Base-by-base conservation (phyloP, 2,888 invertebrate genomes). In the Melieria crassipennis region DNA sequence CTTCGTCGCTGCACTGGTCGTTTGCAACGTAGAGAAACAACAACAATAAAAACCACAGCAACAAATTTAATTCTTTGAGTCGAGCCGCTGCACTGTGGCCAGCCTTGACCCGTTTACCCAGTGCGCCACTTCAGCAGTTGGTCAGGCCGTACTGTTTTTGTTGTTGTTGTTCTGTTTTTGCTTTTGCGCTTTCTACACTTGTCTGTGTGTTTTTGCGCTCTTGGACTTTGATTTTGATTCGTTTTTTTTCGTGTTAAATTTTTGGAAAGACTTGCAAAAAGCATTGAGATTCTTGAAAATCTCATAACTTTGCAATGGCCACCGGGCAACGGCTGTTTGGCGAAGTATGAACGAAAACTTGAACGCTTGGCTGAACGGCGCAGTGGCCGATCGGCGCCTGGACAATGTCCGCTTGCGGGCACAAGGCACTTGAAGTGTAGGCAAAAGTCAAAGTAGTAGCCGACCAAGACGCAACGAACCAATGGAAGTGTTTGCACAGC, bases 51-150 rank as follows among this genome's bases (percentile, higher is more conserved):
- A 16, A 16, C 16, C 16, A 16, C 16, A 52, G 9, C 52, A n/a
- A 52, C 52, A 52, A 52, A n/a, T 52, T 52, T 30, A 30, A 30
- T 30, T 30, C 30, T 30, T 52, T 52, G 50, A 10, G 52, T 9
- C 4, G 52, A 52, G 11, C 5, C 13, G 52, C 11, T 52, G 52
- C 52, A 52, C 13, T 52, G 52, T 52, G 11, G 52, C 13, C 30
- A 30, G 58, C 58, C 58, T 58, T 13, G 13, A 58, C 42, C 42
- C 30, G 58, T 58, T 63, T 63, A 11, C 52, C 52, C 13, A 11
- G 62, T 63, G 16, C 16, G 62, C 48, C 7, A 48, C 30, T 43
- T 50, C 13, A n/a, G 52, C 6, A n/a, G 11, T 50, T 11, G 9
- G 50, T 50, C 13, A n/a, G 11, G 11, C 9, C 13, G 5, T 52